Percentiles rank a stretch among this genome's conserved stretches.
Conservation (phyloP, 2,888 invertebrate genomes). For the Noctua pronuba region DNA sequence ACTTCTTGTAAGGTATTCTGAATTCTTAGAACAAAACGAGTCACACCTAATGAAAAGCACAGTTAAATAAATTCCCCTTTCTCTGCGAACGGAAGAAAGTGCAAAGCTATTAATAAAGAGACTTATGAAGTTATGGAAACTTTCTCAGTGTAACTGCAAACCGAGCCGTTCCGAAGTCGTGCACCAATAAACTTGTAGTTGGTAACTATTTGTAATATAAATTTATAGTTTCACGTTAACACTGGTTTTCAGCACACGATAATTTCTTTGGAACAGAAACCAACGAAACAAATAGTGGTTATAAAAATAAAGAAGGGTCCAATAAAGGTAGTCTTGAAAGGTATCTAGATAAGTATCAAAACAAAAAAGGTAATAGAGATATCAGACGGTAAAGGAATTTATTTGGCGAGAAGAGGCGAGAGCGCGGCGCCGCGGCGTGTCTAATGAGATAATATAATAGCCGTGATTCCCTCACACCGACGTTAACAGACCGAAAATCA, state of each 20-base stretch:
- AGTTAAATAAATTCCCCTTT: conserved; percentile 65
- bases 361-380: conserved; percentile 81
- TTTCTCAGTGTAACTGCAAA: conserved; percentile 82
- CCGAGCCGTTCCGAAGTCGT: conserved; percentile 83
- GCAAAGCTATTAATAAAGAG: conserved; percentile 87
- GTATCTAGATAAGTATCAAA: conserved; percentile 65
- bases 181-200: conserved; percentile 87
- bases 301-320: conserved; percentile 46
- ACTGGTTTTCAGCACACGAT: conserved; percentile 66
- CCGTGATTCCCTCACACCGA: conserved; percentile 85
- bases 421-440: conserved; percentile 83
- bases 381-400: conserved; percentile 85
- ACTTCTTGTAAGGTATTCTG: conserved; percentile 22
- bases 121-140: conserved; percentile 87
- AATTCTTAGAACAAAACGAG: conserved; percentile 41
- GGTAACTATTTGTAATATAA: conserved; percentile 88
- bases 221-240: conserved; percentile 81
- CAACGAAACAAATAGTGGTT: conserved; percentile 12
- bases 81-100: conserved; percentile 75
- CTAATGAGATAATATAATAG: conserved; percentile 90
- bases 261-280: conserved; percentile 12
- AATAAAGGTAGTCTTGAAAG: conserved; percentile 42
- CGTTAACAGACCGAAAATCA: conserved; percentile 86
- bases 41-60: conserved; percentile 50
- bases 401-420: conserved; percentile 84